A percentile compares a stretch with the other conserved stretches of the same genome.
phyloP scores from a whole-genome alignment of 2,797 vertebrate genomes.

The Phataginus tricuspis region DNA sequence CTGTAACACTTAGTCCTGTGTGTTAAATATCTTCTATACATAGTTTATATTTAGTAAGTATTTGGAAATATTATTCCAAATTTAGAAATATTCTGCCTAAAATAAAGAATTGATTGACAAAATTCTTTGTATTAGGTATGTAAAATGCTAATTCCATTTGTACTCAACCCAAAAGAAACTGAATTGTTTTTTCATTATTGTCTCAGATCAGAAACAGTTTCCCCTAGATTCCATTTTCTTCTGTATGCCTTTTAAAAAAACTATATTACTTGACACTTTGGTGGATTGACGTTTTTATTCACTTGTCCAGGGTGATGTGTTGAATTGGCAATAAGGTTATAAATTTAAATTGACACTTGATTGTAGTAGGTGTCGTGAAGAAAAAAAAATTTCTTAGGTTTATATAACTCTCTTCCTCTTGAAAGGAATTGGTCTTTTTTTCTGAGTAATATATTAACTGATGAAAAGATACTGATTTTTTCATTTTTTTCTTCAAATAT shows the following conservation, averaged over 20 bases:
- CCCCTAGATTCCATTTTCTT: neutral
- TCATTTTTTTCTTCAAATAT: neutral
- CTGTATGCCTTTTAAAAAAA: neutral
- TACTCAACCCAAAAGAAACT: neutral
- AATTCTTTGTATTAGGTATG: constrained; percentile 33
- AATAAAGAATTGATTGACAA: constrained; percentile 32
- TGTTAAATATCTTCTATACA: neutral
- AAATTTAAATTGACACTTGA: constrained; percentile 51
- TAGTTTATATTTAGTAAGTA: neutral
- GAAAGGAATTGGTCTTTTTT: constrained; percentile 19
- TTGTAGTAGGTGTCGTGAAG: constrained; percentile 39
- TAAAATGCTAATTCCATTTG: constrained; percentile 41
- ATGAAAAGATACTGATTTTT: neutral
- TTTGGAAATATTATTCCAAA: constrained; percentile 53
- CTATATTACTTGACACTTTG: neutral
- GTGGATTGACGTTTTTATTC: constrained; percentile 48
- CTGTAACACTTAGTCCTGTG: neutral
- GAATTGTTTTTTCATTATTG: constrained; percentile 17
- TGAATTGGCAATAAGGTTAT: constrained; percentile 5
- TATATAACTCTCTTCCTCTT: constrained; percentile 43
- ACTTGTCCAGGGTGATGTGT: neutral
- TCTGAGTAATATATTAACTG: constrained; percentile 17
- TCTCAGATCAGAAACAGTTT: constrained; percentile 25
- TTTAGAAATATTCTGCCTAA: constrained; percentile 50
- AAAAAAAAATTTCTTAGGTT: constrained; percentile 20